Percentiles rank a stretch among this genome's conserved stretches.
phyloP scores from a whole-genome alignment of 2,888 invertebrate genomes.

The Girardia tigrina region DNA sequence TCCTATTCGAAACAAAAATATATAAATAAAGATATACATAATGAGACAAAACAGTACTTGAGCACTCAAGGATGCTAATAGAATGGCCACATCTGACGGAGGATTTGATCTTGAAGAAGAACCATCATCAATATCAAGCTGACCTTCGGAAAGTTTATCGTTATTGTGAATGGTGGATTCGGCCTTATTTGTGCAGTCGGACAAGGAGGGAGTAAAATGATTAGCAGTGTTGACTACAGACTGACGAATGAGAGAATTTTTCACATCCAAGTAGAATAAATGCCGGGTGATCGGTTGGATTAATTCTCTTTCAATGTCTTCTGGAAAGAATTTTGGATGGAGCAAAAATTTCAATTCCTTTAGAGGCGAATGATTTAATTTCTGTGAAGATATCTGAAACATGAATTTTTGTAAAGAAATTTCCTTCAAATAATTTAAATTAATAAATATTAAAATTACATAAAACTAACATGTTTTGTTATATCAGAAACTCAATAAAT shows the following conservation, averaged over 20 bases:
- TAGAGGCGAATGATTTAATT: not conserved
- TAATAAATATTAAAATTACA: no score
- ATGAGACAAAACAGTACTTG: no score
- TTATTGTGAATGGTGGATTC: not conserved
- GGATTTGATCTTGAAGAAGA: not conserved
- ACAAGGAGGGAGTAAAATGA: not conserved
- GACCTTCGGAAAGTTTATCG: not conserved
- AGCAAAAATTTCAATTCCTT: constrained; percentile 47
- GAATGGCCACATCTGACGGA: constrained; percentile 18
- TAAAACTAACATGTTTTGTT: no score
- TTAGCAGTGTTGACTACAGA: not conserved
- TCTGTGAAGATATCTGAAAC: not conserved
- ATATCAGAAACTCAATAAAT: no score
- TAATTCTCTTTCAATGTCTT: constrained; percentile 88
- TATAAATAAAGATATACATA: no score
- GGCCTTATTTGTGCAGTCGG: not conserved
- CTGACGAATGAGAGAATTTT: constrained; percentile 28
- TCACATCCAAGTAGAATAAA: constrained; percentile 65
- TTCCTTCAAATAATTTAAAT: no score
- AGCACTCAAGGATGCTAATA: constrained; percentile 26
- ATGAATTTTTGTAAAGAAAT: no score
- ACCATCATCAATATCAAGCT: not conserved
- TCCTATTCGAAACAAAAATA: no score
- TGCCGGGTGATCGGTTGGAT: constrained; percentile 97
- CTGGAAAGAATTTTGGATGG: constrained; percentile 91